Evolutionary conservation across 2,797 vertebrate species (phyloP), one percentile per base, ranked within the genome.

Genomic region (Apogon talboti): DNA sequence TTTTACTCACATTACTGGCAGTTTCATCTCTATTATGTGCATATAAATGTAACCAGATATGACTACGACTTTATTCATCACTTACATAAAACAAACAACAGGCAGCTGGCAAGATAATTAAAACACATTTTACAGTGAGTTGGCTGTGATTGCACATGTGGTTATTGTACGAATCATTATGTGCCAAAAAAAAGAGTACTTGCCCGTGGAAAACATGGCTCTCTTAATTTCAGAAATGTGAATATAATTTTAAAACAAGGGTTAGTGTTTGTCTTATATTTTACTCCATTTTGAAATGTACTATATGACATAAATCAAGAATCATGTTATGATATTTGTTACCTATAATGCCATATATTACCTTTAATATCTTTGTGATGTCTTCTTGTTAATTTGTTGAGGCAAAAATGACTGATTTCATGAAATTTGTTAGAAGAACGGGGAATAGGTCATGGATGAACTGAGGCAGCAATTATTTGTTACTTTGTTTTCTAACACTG

Each of bases 41-140:
- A 35, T 52, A 12, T 78, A 55, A 72, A 77, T 51, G 49, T 58
- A 42, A 47, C 64, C 55, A 79, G 66, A 76, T 67, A 60, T 58
- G 70, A 81, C 54, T 82, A 10, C 65, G 71, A 51, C 49, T 33
- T 72, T 64, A 57, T 84, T 79, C 68, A 76, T 84, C 67, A 66
- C 44, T 76, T 70, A 67, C 14, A n/a, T 59, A 71, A 74, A 72
- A 73, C 53, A 80, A 82, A 80, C 65, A 80, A 65, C 62, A 57
- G 52, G 69, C 72, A 67, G 71, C 67, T 79, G 67, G 60, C 58
- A 56, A 55, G 46, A 77, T 75, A 67, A 73, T 59, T 40, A 53
- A 71, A 70, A 67, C 51, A 51, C 44, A 68, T 73, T 58, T 71
- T 10, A 66, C 19, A n/a, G 45, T 48, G 14, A 68, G 12, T 12